Percentiles rank a stretch among this genome's conserved stretches.
phyloP scores from a whole-genome alignment of 2,888 invertebrate genomes.

The Elysia crispata region DNA sequence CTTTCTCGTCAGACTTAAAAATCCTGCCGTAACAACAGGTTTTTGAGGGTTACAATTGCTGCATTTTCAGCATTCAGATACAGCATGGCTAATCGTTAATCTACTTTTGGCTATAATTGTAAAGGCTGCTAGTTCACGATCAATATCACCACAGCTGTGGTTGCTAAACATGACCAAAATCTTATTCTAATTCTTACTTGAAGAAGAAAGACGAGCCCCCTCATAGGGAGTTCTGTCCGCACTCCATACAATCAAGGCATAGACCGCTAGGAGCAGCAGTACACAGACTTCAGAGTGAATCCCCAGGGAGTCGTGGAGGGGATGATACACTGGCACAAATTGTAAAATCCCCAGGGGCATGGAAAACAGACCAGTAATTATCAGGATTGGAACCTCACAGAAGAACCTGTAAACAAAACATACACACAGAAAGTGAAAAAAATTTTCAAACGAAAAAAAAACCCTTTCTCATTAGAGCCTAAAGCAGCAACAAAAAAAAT shows the following conservation, averaged over 20 bases:
- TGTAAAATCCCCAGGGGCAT: conserved; percentile 86
- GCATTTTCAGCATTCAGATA: too few species aligned
- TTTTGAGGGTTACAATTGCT: too few species aligned
- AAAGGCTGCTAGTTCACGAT: too few species aligned
- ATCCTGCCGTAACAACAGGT: too few species aligned
- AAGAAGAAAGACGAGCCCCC: conserved; percentile 53
- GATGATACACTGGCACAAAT: conserved; percentile 87
- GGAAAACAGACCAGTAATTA: conserved; percentile 80
- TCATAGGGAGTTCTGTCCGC: conserved; percentile 80
- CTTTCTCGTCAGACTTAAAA: too few species aligned
- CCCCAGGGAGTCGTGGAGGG: conserved; percentile 84
- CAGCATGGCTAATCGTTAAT: too few species aligned
- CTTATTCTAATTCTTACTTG: conserved; percentile 16
- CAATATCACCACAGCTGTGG: too few species aligned
- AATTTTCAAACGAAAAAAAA: too few species aligned
- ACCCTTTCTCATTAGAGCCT: too few species aligned
- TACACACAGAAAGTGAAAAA: background rate
- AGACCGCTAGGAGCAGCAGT: conserved; percentile 83
- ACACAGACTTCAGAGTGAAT: conserved; percentile 86
- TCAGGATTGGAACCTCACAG: conserved; percentile 81
- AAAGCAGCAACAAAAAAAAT: too few species aligned
- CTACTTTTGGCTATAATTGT: too few species aligned
- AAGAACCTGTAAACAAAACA: conserved; percentile 78
- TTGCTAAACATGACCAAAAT: too few species aligned
- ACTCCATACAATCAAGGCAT: conserved; percentile 81